Evolutionary conservation across 2,888 invertebrate genomes (phyloP), one percentile per base, ranked within the genome.

Genomic region (Leptinotarsa tumamoca): DNA sequence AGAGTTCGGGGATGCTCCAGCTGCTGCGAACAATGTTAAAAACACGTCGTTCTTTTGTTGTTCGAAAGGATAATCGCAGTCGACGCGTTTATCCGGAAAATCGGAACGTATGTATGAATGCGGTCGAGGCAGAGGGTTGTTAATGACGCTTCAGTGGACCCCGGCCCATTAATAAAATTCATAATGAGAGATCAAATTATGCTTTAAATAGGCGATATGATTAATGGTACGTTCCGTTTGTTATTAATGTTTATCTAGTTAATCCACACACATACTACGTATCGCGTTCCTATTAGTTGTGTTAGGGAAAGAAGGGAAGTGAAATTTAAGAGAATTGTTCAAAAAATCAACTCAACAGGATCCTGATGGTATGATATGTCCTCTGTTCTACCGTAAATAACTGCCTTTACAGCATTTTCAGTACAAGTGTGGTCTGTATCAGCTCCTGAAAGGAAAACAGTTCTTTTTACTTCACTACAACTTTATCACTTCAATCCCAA

Each of bases 101-200:
- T 63, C 63, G 43, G 7, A 33, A 63, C 63, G 63, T 63, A 63
- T 63, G 63, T 63, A 18, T 43, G 63, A 63, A 63, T 63, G 63
- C 63, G 63, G 63, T 43, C 63, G 1, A 13, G n/a, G 7, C 13
- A 52, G 17, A 23, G 17, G n/a, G 63, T 63, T 63, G 63, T 63
- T 63, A 63, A 63, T 63, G 63, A 63, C 63, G 43, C 27, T 63
- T 43, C 43, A 33, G 27, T 63, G 63, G 63, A 63, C 63, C 63
- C 1, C 63, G 33, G n/a, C 33, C 43, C 5, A 63, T 63, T 63
- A 63, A 63, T 63, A 43, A 63, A 63, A 63, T 10, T 13, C 3
- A 33, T 63, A 63, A 63, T 63, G 33, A 43, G 43, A 33, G 27
- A 63, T 33, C 10, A 58, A 63, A 63, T 63, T 63, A 63, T 63